phyloP scores from a whole-genome alignment of 92 coral and sea anemone genomes.

The Galaxea fascicularis region DNA sequence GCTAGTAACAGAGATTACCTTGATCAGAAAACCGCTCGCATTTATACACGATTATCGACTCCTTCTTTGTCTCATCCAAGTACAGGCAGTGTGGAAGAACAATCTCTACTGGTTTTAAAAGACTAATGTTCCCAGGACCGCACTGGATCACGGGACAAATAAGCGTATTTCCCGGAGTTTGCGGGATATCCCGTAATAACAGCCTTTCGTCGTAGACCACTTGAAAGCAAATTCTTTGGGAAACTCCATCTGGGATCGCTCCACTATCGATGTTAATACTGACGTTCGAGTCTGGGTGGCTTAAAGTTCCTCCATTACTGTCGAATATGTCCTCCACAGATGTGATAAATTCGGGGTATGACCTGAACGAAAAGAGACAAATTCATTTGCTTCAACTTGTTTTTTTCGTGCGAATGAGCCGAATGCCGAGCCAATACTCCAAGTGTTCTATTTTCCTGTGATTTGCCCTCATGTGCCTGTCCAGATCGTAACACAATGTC shows the following conservation, averaged over 20 bases:
- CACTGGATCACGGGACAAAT: constrained; percentile 45
- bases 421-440: no score
- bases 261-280: constrained; percentile 18
- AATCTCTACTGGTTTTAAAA: constrained; percentile 35
- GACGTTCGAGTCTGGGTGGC: constrained; percentile 18
- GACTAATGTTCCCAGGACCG: constrained; percentile 34
- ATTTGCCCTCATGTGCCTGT: no score
- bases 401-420: no score
- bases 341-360: constrained; percentile 1
- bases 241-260: constrained; percentile 19
- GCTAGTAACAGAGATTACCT: background rate
- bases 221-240: constrained; percentile 22
- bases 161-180: constrained; percentile 19
- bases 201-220: constrained; percentile 32
- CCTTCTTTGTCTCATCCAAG: constrained; percentile 36
- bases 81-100: constrained; percentile 48
- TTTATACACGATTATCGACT: constrained; percentile 13
- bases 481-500: no score
- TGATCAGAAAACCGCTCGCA: constrained; percentile 23
- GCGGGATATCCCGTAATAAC: constrained; percentile 39
- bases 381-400: no score
- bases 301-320: constrained; percentile 32
- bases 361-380: background rate
- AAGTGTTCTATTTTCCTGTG: no score
- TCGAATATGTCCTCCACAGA: constrained; percentile 1